Conservation (phyloP, 1,140 invertebrate species). For the Amphibalanus amphitrite region DNA sequence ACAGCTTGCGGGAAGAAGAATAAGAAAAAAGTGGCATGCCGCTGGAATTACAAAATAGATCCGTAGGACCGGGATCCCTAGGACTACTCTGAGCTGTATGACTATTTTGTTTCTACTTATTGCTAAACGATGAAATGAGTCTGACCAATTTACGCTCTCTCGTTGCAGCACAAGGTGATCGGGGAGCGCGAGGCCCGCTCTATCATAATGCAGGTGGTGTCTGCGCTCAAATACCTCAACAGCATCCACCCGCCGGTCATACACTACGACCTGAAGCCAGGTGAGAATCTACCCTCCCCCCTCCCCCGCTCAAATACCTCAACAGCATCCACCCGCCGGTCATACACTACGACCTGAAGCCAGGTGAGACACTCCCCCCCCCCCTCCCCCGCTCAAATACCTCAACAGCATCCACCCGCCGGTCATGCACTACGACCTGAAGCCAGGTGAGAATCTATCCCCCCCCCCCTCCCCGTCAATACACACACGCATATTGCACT, state of each 20-base stretch:
- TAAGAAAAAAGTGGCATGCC: no score
- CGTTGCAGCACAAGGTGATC: conserved; percentile 76
- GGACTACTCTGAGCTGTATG: no score
- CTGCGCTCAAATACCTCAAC: conserved; percentile 97
- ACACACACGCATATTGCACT: no score
- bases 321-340: conserved; percentile 99
- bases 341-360: conserved; percentile 99
- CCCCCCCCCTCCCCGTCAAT: no score
- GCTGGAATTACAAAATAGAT: no score
- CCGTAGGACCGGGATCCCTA: no score
- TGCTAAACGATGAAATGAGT: no score
- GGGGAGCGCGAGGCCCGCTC: conserved; percentile 95
- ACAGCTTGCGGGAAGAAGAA: no score
- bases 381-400: conserved; percentile 68
- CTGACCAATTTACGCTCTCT: no score
- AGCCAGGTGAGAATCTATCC: conserved; percentile 66
- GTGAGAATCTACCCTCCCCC: conserved; percentile 29
- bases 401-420: conserved; percentile 99
- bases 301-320: conserved; percentile 75
- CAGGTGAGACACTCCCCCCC: conserved; percentile 44
- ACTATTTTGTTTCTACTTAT: no score
- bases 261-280: conserved; percentile 98
- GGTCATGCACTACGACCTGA: conserved; percentile 98
- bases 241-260: conserved; percentile 99
- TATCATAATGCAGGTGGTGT: conserved; percentile 97